Percentiles rank a stretch among this genome's conserved stretches.
Evolutionary conservation across 2,888 invertebrate genomes (phyloP).

Genomic region (Cantharis flavilabris): DNA sequence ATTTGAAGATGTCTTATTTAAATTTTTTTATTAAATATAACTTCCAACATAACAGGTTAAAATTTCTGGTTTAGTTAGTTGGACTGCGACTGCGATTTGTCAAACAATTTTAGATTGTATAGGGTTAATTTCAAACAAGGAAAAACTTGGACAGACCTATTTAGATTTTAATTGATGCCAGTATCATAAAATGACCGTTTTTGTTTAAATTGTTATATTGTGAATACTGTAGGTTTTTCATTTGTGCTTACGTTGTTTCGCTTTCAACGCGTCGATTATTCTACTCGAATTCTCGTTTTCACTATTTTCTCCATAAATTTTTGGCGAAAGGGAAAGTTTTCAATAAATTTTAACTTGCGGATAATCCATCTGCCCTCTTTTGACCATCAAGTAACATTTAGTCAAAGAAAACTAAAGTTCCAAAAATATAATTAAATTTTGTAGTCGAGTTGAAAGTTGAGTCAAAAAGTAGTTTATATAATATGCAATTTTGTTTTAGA

Average conservation of each 20-base stretch:
- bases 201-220: not conserved
- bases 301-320: not conserved
- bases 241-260: not conserved
- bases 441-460: not conserved
- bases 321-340: not conserved
- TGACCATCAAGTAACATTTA: not conserved
- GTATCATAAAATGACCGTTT: not conserved
- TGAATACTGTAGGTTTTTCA: not conserved
- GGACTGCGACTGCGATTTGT: not conserved
- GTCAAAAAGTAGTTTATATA: not conserved
- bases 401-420: not conserved
- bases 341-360: not conserved
- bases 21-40: not conserved
- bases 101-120: not conserved
- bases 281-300: not conserved
- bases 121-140: not conserved
- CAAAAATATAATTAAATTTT: not conserved
- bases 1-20: no score
- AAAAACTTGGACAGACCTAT: not conserved
- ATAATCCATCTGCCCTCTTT: not conserved
- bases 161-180: not conserved
- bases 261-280: not conserved
- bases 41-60: not conserved
- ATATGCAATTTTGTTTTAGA: not conserved
- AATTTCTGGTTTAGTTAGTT: not conserved